These are phyloP conservation scores for Aleiodes alternator DNA, from an alignment of 2,888 invertebrate species.

Conservation along the genomic window DNA sequence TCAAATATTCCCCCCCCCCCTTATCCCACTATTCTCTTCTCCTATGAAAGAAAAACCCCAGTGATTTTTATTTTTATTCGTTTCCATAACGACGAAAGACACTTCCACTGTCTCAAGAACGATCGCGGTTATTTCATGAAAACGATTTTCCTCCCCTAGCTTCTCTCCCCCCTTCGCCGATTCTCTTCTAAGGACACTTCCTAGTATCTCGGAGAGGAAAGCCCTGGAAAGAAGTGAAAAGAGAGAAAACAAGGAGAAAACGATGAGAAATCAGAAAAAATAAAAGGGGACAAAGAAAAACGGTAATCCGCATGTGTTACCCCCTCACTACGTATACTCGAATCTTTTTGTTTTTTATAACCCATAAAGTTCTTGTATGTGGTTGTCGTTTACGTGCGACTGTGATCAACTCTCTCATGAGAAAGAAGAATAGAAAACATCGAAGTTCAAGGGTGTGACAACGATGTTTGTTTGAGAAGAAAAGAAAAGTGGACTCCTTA, in stretches of 20 bases:
- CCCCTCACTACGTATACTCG: conserved; percentile 34
- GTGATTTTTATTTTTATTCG: conserved; percentile 31
- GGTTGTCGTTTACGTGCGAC: conserved; percentile 35
- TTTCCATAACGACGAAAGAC: conserved; percentile 35
- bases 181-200: conserved; percentile 17
- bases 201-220: conserved; percentile 20
- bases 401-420: conserved; percentile 30
- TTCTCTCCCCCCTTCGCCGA: conserved; percentile 11
- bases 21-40: conserved; percentile 6
- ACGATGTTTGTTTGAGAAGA: neutral
- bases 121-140: conserved; percentile 44
- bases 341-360: conserved; percentile 42
- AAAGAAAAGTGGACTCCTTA: neutral
- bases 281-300: conserved; percentile 26
- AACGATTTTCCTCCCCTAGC: conserved; percentile 36
- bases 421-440: conserved; percentile 21
- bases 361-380: conserved; percentile 44
- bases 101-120: conserved; percentile 37
- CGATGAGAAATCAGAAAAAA: conserved; percentile 1
- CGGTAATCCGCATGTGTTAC: conserved; percentile 61
- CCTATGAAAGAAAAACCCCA: conserved; percentile 9
- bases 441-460: conserved; percentile 21
- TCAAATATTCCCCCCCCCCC: conserved; percentile 50
- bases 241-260: conserved; percentile 31
- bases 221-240: neutral